Base-by-base conservation (phyloP, 2,797 vertebrate species). In the Distichodus sexfasciatus region DNA sequence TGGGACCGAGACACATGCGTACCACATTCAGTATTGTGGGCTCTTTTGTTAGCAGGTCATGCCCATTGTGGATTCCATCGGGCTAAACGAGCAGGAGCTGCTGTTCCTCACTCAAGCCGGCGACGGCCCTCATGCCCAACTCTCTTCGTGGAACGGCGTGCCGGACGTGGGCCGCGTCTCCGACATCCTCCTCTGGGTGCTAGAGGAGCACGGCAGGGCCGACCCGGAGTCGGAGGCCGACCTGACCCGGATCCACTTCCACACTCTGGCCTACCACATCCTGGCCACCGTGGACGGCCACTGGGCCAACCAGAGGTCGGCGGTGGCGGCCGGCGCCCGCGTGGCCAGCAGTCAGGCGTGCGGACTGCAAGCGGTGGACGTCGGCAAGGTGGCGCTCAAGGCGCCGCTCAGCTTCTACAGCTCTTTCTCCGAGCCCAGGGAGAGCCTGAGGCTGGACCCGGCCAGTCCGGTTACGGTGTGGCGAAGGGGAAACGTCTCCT, bases 61-160 rank as follows among this genome's bases (percentile, higher is more conserved):
- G 78, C 94, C 94, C 58, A 84, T 94, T 17, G 94, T 98, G 79
- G 93, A 92, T 79, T 99, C 97, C 57, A 90, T 99, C 0, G 97
- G 97, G 46, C 90, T 99, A 87, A 99, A 99, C 0, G 97, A 99
- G 53, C 96, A 99, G 89, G 97, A 99, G 89, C 91, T 99, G 82
- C 89, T 99, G 3, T 99, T 99, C 87, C 91, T 98, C 59, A 94
- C 93, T 0, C 97, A 97, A 85, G 88, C 96, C 0, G 92, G 91
- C 0, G 84, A 85, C 0, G 97, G 97, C 3, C 96, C 97, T 38
- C 94, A 98, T 0, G 84, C 94, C 0, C 87, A 92, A 1, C 69
- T 96, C 1, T 0, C 74, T 0, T 82, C 93, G 10, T 99, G 97
- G 97, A 81, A 86, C 0, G 94, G 94, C 0, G n/a, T 94, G 38